These are phyloP conservation scores for Sebastes vulpes DNA, from an alignment of 2,797 vertebrate genomes.

Conservation along the genomic window DNA sequence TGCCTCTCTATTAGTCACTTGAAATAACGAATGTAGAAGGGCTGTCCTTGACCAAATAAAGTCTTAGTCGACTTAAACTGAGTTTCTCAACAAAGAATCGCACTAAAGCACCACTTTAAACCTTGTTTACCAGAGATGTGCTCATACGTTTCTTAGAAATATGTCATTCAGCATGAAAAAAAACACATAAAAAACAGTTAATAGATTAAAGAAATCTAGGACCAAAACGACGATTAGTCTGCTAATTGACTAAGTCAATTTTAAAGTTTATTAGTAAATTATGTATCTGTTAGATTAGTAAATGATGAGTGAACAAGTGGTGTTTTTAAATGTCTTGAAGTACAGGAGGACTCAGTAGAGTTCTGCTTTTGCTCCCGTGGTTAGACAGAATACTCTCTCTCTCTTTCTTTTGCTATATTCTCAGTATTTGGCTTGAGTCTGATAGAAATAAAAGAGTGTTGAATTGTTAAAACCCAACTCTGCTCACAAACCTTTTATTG, in stretches of 20 bases:
- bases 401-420: neutral
- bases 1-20: neutral
- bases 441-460: neutral
- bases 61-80: too few relatives aligned
- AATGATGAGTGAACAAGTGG: neutral
- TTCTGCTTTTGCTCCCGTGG: neutral
- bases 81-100: neutral
- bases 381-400: neutral
- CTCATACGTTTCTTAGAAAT: neutral
- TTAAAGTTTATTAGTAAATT: neutral
- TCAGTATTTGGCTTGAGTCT: neutral
- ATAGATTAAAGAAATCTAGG: neutral
- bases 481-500: neutral
- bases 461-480: conserved; percentile 1
- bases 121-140: neutral
- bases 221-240: neutral
- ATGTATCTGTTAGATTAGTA: neutral
- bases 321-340: neutral
- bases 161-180: neutral
- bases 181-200: too few relatives aligned
- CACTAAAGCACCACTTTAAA: neutral
- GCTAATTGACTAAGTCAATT: neutral
- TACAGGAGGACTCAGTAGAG: neutral
- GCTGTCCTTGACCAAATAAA: neutral
- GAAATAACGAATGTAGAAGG: neutral